These are phyloP conservation scores for Rhinogobius similis DNA, from an alignment of 2,113 vertebrate species.

Conservation along the genomic window DNA sequence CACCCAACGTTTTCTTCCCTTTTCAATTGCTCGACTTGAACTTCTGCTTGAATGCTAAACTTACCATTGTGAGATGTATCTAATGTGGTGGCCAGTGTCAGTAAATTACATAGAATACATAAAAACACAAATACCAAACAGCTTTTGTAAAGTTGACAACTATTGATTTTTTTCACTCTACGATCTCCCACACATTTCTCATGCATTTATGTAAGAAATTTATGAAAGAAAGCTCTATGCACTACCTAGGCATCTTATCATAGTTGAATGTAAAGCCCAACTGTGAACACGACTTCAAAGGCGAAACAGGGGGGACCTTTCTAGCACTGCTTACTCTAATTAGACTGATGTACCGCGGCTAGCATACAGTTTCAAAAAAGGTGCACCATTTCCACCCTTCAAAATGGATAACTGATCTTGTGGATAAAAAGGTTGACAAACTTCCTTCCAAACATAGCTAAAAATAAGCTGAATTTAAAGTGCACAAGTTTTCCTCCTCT, in stretches of 20 bases:
- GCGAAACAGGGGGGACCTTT: conserved; percentile 8
- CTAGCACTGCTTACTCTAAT: conserved; percentile 28
- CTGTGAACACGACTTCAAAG: conserved; percentile 39
- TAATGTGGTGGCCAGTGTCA: not conserved
- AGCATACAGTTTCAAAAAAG: conserved; percentile 13
- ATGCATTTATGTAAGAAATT: conserved; percentile 22
- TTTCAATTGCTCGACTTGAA: not conserved
- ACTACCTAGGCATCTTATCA: conserved; percentile 12
- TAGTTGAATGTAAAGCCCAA: conserved; percentile 26
- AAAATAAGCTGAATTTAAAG: not conserved
- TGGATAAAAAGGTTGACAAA: not conserved
- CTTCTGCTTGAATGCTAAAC: not conserved
- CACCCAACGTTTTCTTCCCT: not conserved
- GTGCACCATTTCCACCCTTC: not conserved
- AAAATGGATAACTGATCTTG: conserved; percentile 23
- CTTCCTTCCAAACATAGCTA: not conserved
- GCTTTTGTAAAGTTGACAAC: conserved; percentile 2
- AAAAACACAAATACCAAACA: not conserved
- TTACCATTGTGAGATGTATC: not conserved
- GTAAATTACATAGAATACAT: conserved; percentile 5
- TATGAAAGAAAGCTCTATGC: not conserved
- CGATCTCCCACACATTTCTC: conserved; percentile 9
- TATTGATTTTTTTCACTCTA: conserved; percentile 16
- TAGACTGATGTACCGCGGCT: conserved; percentile 25
- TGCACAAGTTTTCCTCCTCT: not conserved